A percentile compares a stretch with the other conserved stretches of the same genome.
These are phyloP conservation scores for Hedya salicella DNA, from an alignment of 2,888 invertebrate genomes.

Conservation along the genomic window DNA sequence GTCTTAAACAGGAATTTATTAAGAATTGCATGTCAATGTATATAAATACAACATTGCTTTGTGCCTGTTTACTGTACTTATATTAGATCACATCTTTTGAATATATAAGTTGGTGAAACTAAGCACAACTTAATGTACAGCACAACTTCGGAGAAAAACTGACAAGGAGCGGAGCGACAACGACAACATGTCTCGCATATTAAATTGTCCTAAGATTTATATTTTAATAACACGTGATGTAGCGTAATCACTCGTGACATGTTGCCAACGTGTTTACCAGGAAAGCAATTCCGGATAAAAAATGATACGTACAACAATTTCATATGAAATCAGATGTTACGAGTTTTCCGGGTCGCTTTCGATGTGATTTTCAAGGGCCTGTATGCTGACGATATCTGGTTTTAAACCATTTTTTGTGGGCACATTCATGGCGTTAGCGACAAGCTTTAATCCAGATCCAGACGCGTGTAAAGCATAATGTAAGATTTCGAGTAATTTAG, in stretches of 20 bases:
- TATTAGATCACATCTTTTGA: too few species aligned
- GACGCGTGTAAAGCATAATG: too few species aligned
- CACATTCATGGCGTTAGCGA: background rate
- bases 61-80: too few species aligned
- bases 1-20: too few species aligned
- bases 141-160: background rate
- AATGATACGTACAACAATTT: conserved; percentile 39
- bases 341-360: background rate
- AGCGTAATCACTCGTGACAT: conserved; percentile 10
- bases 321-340: conserved; percentile 43
- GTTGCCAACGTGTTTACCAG: conserved; percentile 4
- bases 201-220: conserved; percentile 12
- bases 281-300: conserved; percentile 34
- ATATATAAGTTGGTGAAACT: too few species aligned
- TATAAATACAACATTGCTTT: too few species aligned
- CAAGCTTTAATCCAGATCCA: background rate
- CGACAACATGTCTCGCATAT: conserved; percentile 1
- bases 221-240: conserved; percentile 9
- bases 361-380: background rate
- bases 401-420: background rate
- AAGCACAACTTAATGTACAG: too few species aligned
- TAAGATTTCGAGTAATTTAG: too few species aligned
- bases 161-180: background rate
- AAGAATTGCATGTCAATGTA: too few species aligned
- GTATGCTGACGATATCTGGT: background rate